Conservation (phyloP, 2,888 invertebrate genomes). For the Conus canariensis region DNA sequence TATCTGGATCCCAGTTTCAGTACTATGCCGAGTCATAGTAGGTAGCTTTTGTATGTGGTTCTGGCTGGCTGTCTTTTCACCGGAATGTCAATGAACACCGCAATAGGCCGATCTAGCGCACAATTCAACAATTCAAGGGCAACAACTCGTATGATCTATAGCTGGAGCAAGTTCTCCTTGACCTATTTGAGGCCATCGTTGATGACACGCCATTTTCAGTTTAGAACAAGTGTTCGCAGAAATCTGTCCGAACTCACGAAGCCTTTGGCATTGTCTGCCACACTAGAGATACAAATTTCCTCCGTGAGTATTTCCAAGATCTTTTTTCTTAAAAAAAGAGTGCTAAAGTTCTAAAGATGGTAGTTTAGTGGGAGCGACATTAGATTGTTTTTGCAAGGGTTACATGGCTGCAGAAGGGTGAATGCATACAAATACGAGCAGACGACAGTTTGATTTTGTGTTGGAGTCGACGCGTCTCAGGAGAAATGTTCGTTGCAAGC, state of each 20-base stretch:
- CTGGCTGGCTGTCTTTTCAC: too few relatives aligned
- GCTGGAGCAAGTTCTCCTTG: slow-evolving; percentile 20
- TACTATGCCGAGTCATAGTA: too few relatives aligned
- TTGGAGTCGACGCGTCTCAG: too few relatives aligned
- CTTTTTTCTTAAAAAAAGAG: background rate
- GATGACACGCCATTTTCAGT: slow-evolving; percentile 31
- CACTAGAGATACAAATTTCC: too few relatives aligned
- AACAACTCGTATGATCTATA: background rate
- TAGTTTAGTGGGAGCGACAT: too few relatives aligned
- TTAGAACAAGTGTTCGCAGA: background rate
- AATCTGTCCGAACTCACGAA: background rate
- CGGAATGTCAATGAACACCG: too few relatives aligned
- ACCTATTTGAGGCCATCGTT: slow-evolving; percentile 36
- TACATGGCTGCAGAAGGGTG: slow-evolving; percentile 39
- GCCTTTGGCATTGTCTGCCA: too few relatives aligned
- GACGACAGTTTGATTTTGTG: slow-evolving; percentile 1
- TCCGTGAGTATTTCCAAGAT: background rate
- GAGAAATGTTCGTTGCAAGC: too few relatives aligned
- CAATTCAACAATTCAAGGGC: slow-evolving; percentile 32
- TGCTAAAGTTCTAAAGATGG: too few relatives aligned
- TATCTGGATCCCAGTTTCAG: too few relatives aligned
- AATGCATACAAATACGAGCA: background rate
- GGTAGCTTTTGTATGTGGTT: too few relatives aligned
- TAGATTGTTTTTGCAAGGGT: background rate
- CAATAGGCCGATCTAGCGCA: too few relatives aligned